These are phyloP conservation scores for Pollimyrus isidori DNA, from an alignment of 2,113 vertebrate genomes.

Conservation along the genomic window DNA sequence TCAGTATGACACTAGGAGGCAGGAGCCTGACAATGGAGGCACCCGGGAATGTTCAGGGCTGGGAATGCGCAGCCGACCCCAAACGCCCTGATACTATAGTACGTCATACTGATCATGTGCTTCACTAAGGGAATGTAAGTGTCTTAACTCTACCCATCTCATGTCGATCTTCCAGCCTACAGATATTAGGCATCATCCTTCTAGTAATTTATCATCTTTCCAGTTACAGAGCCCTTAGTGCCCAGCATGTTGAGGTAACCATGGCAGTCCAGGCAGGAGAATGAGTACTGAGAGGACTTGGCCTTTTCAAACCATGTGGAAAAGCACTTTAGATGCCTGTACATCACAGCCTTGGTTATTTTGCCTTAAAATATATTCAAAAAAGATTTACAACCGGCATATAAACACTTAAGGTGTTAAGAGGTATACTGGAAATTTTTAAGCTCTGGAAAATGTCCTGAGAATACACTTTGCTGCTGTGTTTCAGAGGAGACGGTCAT, in stretches of 20 bases:
- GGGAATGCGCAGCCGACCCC: conserved; percentile 32
- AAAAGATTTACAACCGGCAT: conserved; percentile 17
- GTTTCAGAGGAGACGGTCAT: neutral
- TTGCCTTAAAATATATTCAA: conserved; percentile 2
- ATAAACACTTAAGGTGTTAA: conserved; percentile 25
- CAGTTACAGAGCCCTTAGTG: neutral
- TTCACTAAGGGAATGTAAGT: neutral
- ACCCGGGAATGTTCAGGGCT: conserved; percentile 28
- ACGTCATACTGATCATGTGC: neutral
- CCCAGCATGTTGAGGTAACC: neutral
- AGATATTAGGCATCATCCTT: neutral
- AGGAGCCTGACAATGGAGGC: conserved; percentile 31
- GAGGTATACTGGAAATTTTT: conserved; percentile 18
- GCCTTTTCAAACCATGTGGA: conserved; percentile 1
- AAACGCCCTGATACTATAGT: conserved; percentile 31
- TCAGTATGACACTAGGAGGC: conserved; percentile 35
- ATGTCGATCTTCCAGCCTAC: neutral
- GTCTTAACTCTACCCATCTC: neutral
- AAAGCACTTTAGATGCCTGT: neutral
- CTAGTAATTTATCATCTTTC: neutral
- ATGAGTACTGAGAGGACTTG: no score
- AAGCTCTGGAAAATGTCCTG: neutral
- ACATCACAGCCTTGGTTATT: neutral
- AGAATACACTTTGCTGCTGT: conserved; percentile 7
- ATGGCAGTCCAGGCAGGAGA: neutral